Percentiles rank a stretch among this genome's conserved stretches.
These are phyloP conservation scores for Lateolabrax maculatus DNA, from an alignment of 2,797 vertebrate species.

Conservation along the genomic window DNA sequence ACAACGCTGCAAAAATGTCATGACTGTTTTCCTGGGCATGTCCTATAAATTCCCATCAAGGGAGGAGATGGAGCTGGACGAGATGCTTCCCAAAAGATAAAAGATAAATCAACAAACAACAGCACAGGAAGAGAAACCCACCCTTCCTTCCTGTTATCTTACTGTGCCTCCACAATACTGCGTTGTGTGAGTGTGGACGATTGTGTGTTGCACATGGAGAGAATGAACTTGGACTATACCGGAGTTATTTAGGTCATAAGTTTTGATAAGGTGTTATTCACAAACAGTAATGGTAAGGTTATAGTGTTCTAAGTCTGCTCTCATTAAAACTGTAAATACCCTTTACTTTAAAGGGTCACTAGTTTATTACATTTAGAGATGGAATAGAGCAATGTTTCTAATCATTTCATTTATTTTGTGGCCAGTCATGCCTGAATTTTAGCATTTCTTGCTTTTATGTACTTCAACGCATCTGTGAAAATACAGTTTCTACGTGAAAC, in stretches of 20 bases:
- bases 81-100: slow-evolving; percentile 84
- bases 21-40: slow-evolving; percentile 72
- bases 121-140: slow-evolving; percentile 67
- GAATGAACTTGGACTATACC: slow-evolving; percentile 1
- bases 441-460: not conserved
- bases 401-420: not conserved
- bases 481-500: not conserved
- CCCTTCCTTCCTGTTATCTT: slow-evolving; percentile 84
- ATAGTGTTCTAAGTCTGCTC: not conserved
- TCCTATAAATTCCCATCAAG: slow-evolving; percentile 70
- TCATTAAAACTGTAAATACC: slow-evolving; percentile 42
- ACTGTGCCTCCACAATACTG: slow-evolving; percentile 34
- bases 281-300: slow-evolving; percentile 4
- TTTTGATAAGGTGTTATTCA: slow-evolving; percentile 45
- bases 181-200: not conserved
- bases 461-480: not conserved
- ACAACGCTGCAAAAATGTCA: slow-evolving; percentile 46
- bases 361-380: not conserved
- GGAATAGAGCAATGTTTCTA: not conserved
- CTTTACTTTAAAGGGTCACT: not conserved
- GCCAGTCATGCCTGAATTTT: not conserved
- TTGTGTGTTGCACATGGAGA: no score
- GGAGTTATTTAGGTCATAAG: slow-evolving; percentile 34
- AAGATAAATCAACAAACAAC: slow-evolving; percentile 80
- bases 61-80: slow-evolving; percentile 64